Base-by-base conservation (phyloP, 2,888 invertebrate genomes). In the Leptopilina syphax region DNA sequence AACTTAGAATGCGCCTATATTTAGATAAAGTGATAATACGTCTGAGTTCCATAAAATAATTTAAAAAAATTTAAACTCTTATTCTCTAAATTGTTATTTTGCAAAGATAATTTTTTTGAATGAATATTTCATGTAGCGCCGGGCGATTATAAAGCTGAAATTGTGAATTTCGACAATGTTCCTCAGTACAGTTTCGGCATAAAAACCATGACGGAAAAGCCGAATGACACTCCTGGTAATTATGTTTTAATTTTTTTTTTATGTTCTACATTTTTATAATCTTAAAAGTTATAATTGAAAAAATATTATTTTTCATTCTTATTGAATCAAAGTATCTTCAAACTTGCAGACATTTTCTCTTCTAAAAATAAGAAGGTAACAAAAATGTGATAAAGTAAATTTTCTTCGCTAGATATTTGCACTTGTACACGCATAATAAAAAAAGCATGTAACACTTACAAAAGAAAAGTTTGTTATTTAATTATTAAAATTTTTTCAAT, bases 111-210 rank as follows among this genome's bases (percentile, higher is more conserved):
- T 47, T 47, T 47, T 7, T 47, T 12, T 10, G 2, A 50, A 50
- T 50, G 10, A 10, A 50, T 12, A 50, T 80, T 80, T 50, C 84
- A 79, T 83, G 80, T 86, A 89, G 89, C 93, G 83, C 93, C 94
- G 76, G 94, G 94, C 84, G 92, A 93, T 77, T 95, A 95, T 89
- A 91, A 91, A 83, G 92, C 94, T 41, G 94, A 94, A 91, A 93
- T 93, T 85, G 90, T 93, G 13, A 93, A 93, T 79, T 88, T 93
- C 85, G 93, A 94, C 89, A 90, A 92, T 83, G 90, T 93, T 41
- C 94, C 94, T 54, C 92, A 93, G 78, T 95, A 93, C 88, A 94
- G 93, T 78, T 94, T 96, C 83, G 94, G 94, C 60, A 91, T 93
- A 54, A 95, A 93, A 87, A 92, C 93, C n/a, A 92, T 92, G 60